Evolutionary conservation across 2,888 invertebrate species (phyloP).

Genomic region (Drosophila dives): DNA sequence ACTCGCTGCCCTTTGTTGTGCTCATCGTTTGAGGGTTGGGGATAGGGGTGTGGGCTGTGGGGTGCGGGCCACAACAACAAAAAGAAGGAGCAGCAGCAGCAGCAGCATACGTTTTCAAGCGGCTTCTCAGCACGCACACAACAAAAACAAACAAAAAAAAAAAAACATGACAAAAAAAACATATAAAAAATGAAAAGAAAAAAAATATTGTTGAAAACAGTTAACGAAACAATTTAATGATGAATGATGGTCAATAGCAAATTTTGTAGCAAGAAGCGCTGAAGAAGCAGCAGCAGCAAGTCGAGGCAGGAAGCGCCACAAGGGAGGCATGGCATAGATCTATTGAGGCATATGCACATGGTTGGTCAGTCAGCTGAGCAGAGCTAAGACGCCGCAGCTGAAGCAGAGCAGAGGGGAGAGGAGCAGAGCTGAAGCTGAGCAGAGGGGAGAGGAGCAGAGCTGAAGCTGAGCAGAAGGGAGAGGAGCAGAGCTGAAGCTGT

Average conservation of each 20-base stretch:
- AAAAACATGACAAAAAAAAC: conserved; percentile 3
- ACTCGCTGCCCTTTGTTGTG: conserved; percentile 49
- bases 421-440: conserved; percentile 4
- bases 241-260: conserved; percentile 76
- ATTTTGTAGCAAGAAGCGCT: conserved; percentile 40
- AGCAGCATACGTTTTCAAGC: conserved; percentile 47
- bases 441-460: neutral
- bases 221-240: conserved; percentile 80
- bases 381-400: neutral
- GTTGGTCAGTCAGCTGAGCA: conserved; percentile 47
- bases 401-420: neutral
- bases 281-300: neutral
- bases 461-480: neutral
- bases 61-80: neutral
- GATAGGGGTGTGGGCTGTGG: neutral
- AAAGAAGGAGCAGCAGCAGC: conserved; percentile 1
- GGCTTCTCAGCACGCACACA: conserved; percentile 69
- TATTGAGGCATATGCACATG: conserved; percentile 62
- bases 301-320: neutral
- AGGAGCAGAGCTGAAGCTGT: neutral
- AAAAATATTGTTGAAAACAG: conserved; percentile 72
- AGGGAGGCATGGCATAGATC: conserved; percentile 19
- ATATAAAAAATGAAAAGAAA: conserved; percentile 5
- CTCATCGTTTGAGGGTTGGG: conserved; percentile 10
- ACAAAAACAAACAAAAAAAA: conserved; percentile 4